Percentiles rank a stretch among this genome's conserved stretches.
Conservation (phyloP, 2,797 vertebrate species). For the Sebastes iracundus region DNA sequence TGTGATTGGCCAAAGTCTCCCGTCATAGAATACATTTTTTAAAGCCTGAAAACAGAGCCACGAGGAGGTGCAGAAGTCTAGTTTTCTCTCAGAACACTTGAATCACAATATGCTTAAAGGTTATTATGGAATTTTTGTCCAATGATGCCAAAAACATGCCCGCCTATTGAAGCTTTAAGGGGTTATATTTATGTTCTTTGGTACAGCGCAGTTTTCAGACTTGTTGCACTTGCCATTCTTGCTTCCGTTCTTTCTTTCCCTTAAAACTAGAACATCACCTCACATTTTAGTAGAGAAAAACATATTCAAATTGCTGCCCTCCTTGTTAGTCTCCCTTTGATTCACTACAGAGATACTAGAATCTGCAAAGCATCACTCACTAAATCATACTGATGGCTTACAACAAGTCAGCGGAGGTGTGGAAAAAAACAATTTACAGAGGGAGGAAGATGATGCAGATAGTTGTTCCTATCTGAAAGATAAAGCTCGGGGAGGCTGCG, state of each 20-base stretch:
- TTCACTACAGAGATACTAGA: conserved; percentile 42
- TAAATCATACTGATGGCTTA: conserved; percentile 65
- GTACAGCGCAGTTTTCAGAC: neutral
- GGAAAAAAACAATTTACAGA: conserved; percentile 68
- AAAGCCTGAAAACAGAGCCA: no score
- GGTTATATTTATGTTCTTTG: neutral
- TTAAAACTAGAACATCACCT: neutral
- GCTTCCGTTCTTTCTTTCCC: neutral
- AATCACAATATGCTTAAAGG: no score
- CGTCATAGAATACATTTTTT: no score
- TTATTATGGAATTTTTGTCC: no score
- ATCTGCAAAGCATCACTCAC: conserved; percentile 52
- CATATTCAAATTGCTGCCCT: conserved; percentile 35
- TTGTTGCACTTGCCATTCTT: neutral
- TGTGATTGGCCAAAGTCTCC: no score
- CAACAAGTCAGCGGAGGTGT: conserved; percentile 60
- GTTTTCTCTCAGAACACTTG: no score
- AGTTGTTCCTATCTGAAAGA: conserved; percentile 55
- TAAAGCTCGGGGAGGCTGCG: conserved; percentile 46
- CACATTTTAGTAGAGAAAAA: conserved; percentile 9
- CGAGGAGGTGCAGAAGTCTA: no score
- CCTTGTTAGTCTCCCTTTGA: conserved; percentile 47
- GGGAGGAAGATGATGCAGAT: conserved; percentile 70
- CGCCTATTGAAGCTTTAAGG: neutral
- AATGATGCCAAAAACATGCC: no score